phyloP scores from a whole-genome alignment of 2,888 invertebrate species.

The Hemicrepidius hirtus region DNA sequence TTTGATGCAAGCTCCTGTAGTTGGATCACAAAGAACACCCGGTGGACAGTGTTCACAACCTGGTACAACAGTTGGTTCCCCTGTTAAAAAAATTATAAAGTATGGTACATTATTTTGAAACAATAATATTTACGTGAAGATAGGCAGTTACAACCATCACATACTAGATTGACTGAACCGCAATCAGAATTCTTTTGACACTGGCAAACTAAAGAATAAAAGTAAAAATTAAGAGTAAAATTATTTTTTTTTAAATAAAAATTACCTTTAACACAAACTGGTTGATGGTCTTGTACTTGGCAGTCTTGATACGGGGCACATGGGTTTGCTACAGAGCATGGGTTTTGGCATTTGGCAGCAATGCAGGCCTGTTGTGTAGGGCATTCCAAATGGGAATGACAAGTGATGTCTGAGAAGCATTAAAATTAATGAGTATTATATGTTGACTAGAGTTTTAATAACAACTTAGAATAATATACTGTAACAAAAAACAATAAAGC shows the following conservation, averaged over 20 bases:
- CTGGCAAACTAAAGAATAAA: slow-evolving; percentile 77
- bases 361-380: slow-evolving; percentile 86
- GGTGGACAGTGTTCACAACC: slow-evolving; percentile 87
- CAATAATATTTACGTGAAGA: slow-evolving; percentile 28
- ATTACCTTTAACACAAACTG: slow-evolving; percentile 87
- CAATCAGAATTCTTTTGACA: slow-evolving; percentile 83
- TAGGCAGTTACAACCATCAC: slow-evolving; percentile 83
- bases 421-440: slow-evolving; percentile 57
- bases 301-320: slow-evolving; percentile 86
- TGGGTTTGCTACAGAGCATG: slow-evolving; percentile 84
- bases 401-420: slow-evolving; percentile 80
- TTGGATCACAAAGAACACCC: slow-evolving; percentile 85
- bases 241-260: not conserved
- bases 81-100: slow-evolving; percentile 21
- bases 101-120: slow-evolving; percentile 25
- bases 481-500: slow-evolving; percentile 54
- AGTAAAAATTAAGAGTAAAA: slow-evolving; percentile 45
- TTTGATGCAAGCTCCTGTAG: slow-evolving; percentile 88
- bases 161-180: slow-evolving; percentile 73
- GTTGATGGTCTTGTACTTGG: slow-evolving; percentile 87
- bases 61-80: slow-evolving; percentile 61
- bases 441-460: not conserved
- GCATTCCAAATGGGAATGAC: slow-evolving; percentile 87
- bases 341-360: slow-evolving; percentile 86
- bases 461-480: slow-evolving; percentile 38